Conservation (phyloP, 2,888 invertebrate species). For the Ormia ochracea region DNA sequence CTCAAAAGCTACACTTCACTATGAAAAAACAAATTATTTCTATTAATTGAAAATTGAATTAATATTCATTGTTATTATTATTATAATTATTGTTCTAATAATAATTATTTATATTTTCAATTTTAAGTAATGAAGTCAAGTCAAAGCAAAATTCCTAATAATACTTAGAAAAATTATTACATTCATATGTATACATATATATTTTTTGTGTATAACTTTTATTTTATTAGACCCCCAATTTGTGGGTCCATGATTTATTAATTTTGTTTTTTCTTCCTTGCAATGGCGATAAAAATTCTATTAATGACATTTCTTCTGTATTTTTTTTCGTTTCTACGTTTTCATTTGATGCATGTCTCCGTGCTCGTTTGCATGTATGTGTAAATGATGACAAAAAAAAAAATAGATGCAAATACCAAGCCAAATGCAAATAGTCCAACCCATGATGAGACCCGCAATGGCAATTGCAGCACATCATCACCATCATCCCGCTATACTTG, state of each 20-base stretch:
- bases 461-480: constrained; percentile 70
- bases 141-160: constrained; percentile 39
- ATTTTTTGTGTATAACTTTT: constrained; percentile 58
- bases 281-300: constrained; percentile 8
- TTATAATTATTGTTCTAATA: constrained; percentile 40
- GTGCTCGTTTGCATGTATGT: background rate
- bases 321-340: constrained; percentile 60
- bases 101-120: constrained; percentile 30
- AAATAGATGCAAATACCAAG: constrained; percentile 72
- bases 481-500: constrained; percentile 72
- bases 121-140: constrained; percentile 42
- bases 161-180: constrained; percentile 47
- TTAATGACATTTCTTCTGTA: constrained; percentile 32
- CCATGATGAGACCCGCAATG: constrained; percentile 75
- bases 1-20: constrained; percentile 58
- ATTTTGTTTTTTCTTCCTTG: constrained; percentile 38
- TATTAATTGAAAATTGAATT: constrained; percentile 44
- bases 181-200: constrained; percentile 22
- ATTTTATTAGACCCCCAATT: constrained; percentile 51
- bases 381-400: constrained; percentile 3
- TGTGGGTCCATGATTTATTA: constrained; percentile 46
- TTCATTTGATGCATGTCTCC: constrained; percentile 41
- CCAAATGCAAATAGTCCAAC: constrained; percentile 76
- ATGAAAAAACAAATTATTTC: constrained; percentile 46
- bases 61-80: constrained; percentile 37